Conservation (phyloP, 2,113 vertebrate genomes). For the Muscicapa adusta region DNA sequence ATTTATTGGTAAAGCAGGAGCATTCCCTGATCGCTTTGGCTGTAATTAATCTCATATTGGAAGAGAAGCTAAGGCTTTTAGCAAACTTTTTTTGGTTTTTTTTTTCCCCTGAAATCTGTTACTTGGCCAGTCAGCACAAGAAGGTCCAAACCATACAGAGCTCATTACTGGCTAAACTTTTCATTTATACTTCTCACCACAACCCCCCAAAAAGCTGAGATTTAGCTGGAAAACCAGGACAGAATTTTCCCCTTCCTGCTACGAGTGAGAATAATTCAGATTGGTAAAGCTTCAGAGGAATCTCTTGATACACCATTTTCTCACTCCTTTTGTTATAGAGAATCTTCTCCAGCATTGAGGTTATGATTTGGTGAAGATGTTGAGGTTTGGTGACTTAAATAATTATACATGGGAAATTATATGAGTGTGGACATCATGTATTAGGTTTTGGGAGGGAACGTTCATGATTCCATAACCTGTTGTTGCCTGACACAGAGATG, state of each 20-base stretch:
- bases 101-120: neutral
- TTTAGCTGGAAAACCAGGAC: neutral
- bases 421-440: rapidly evolving
- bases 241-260: neutral
- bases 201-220: neutral
- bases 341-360: neutral
- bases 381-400: neutral
- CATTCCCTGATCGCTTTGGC: neutral
- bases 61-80: conserved; percentile 11
- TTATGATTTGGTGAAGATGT: neutral
- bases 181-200: neutral
- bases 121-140: neutral
- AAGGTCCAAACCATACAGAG: neutral
- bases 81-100: neutral
- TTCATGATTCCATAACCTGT: neutral
- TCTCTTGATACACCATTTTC: neutral
- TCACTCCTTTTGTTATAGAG: rapidly evolving
- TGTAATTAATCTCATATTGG: conserved; percentile 53
- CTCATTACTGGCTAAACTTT: neutral
- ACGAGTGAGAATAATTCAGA: neutral
- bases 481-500: neutral
- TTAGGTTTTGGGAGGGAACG: neutral
- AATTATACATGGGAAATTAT: rapidly evolving
- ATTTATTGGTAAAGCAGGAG: conserved; percentile 15
- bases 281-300: neutral